These are phyloP conservation scores for Telenomus remus DNA, from an alignment of 1,140 invertebrate genomes.

Conservation along the genomic window DNA sequence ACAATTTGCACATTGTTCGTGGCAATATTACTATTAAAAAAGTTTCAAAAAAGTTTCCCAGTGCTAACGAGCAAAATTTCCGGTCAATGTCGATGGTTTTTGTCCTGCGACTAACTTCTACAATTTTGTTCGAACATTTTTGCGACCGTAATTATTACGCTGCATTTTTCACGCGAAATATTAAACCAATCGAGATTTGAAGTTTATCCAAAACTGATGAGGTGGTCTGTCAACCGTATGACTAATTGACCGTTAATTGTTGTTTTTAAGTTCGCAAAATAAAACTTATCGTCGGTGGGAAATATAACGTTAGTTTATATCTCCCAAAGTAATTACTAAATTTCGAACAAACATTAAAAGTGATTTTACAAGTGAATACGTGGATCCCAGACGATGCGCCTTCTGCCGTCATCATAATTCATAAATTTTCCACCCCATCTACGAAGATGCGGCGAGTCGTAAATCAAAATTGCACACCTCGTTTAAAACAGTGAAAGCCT, in stretches of 20 bases:
- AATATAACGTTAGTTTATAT: too few species aligned
- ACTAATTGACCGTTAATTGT: constrained; percentile 36
- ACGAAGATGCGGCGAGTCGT: constrained; percentile 11
- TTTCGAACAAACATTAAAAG: background rate
- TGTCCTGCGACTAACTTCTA: constrained; percentile 9
- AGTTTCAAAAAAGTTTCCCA: constrained; percentile 7
- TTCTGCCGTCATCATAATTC: constrained; percentile 11
- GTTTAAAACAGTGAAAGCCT: background rate
- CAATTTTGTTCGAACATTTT: constrained; percentile 6
- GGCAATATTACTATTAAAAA: constrained; percentile 9
- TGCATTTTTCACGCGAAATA: constrained; percentile 32
- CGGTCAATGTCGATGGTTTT: constrained; percentile 4
- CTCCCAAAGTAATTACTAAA: too few species aligned
- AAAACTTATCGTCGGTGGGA: too few species aligned
- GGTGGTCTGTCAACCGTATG: constrained; percentile 22
- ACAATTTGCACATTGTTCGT: constrained; percentile 2
- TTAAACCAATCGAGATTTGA: constrained; percentile 22
- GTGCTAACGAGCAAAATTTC: constrained; percentile 22
- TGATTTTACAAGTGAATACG: background rate
- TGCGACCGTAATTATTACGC: constrained; percentile 17
- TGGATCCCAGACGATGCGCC: constrained; percentile 1
- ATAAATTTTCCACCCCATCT: constrained; percentile 14
- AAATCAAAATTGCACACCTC: constrained; percentile 18
- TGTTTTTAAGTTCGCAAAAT: constrained; percentile 15
- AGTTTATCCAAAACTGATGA: constrained; percentile 14